Evolutionary conservation across 2,113 vertebrate species (phyloP).

Genomic region (Mesembrinibis cayennensis): DNA sequence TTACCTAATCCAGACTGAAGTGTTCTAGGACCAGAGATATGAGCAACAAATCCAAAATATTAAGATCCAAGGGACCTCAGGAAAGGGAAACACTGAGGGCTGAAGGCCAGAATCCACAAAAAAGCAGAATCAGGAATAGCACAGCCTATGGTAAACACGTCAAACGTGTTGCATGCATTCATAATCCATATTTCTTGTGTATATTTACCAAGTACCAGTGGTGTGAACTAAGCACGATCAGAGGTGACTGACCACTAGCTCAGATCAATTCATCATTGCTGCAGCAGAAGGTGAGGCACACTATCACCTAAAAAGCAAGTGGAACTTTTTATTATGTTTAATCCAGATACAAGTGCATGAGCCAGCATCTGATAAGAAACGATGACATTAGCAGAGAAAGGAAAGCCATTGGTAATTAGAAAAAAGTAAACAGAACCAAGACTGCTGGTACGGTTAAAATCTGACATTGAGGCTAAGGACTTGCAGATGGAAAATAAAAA

Average conservation of each 20-base stretch:
- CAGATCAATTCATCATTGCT: not conserved
- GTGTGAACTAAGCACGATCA: not conserved
- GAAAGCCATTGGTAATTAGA: not conserved
- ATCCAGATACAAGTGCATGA: not conserved
- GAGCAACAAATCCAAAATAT: not conserved
- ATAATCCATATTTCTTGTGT: not conserved
- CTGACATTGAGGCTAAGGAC: not conserved
- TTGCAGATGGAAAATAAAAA: not conserved
- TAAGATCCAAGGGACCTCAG: not conserved
- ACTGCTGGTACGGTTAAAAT: not conserved
- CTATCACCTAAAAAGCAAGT: not conserved
- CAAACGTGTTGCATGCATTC: not conserved
- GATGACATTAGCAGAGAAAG: not conserved
- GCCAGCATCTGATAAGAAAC: not conserved
- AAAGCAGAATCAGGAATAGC: not conserved
- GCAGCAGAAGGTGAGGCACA: not conserved
- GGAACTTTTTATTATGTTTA: not conserved
- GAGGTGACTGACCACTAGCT: not conserved
- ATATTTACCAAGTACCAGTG: not conserved
- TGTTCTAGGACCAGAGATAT: not conserved
- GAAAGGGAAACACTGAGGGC: not conserved
- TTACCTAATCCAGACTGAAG: not conserved
- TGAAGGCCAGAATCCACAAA: not conserved
- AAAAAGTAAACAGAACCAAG: not conserved
- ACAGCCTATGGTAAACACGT: not conserved